Base-by-base conservation (phyloP, 2,113 vertebrate species). In the Labeo rohita region DNA sequence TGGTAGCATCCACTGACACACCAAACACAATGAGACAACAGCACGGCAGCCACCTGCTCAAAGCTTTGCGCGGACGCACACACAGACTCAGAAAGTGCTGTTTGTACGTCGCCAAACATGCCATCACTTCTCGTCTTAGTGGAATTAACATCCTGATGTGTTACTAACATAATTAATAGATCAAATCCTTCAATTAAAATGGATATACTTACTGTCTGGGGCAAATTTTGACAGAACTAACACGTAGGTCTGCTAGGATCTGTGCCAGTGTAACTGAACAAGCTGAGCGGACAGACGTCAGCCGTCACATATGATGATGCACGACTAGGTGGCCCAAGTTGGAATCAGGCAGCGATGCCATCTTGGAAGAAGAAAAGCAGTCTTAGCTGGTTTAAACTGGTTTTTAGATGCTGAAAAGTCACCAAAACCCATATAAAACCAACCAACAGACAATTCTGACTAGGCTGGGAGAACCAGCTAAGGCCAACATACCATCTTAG, bases 1-100 rank as follows among this genome's bases (percentile, higher is more conserved):
- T 54, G 81, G 50, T 36, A 45, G 81, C 81, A 56, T 83, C 56
- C 75, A 65, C 84, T 39, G 45, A 89, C 82, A 83, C 77, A 83
- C 52, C 45, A 76, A 56, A 79, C 76, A 49, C 56, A 74, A 36
- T 36, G 80, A 83, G 68, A 73, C 49, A 56, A 83, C 81, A 83
- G 81, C 18, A 83, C n/a, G 68, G 11, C 21, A 39, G 50, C 81
- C 81, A 84, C 66, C 81, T 84, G 81, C 81, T 73, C 81, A 45
- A 23, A 84, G 68, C 65, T 50, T 52, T 21, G 34, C 34, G 2
- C 18, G 9, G 9, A 10, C 45, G 8, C 81, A 28, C 23, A 49
- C 63, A 81, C 59, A 82, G 18, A 21, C 45, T 28, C 18, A 83
- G 45, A 81, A 66, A 70, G 80, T 70, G 59, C 6, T 0, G n/a